phyloP scores from a whole-genome alignment of 2,888 invertebrate species.

The Morpho helenor region DNA sequence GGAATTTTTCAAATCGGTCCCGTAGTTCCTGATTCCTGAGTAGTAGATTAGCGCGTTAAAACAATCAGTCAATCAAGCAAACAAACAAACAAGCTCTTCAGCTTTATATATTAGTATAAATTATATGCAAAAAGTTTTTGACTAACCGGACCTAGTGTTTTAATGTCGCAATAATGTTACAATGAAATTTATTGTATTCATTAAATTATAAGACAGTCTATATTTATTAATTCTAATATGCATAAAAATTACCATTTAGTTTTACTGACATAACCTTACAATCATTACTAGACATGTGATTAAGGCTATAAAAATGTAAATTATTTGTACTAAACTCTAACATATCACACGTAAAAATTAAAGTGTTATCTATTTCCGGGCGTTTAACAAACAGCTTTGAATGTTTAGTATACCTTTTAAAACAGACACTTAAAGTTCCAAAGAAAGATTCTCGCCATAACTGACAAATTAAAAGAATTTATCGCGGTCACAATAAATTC shows the following conservation, averaged over 20 bases:
- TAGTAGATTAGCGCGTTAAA: too few relatives aligned
- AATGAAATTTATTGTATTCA: constrained; percentile 27
- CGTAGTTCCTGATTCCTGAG: too few relatives aligned
- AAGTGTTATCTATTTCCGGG: neutral
- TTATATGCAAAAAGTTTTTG: too few relatives aligned
- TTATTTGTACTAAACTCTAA: too few relatives aligned
- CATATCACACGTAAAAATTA: neutral
- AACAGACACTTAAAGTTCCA: constrained; percentile 21
- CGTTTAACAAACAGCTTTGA: neutral
- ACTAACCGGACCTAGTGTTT: too few relatives aligned
- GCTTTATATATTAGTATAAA: too few relatives aligned
- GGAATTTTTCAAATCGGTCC: too few relatives aligned
- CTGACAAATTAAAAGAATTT: constrained; percentile 35
- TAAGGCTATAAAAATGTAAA: too few relatives aligned
- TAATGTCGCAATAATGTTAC: constrained; percentile 17
- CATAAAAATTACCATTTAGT: neutral
- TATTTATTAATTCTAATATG: constrained; percentile 12
- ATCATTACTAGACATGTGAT: too few relatives aligned
- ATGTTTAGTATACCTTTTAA: constrained; percentile 6
- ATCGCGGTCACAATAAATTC: constrained; percentile 37
- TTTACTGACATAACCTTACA: too few relatives aligned
- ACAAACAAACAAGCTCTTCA: too few relatives aligned
- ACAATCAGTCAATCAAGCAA: too few relatives aligned
- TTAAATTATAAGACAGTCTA: constrained; percentile 18
- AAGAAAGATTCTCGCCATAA: constrained; percentile 23